Evolutionary conservation across 2,797 vertebrate genomes (phyloP).

Genomic region (Lerista edwardsae): DNA sequence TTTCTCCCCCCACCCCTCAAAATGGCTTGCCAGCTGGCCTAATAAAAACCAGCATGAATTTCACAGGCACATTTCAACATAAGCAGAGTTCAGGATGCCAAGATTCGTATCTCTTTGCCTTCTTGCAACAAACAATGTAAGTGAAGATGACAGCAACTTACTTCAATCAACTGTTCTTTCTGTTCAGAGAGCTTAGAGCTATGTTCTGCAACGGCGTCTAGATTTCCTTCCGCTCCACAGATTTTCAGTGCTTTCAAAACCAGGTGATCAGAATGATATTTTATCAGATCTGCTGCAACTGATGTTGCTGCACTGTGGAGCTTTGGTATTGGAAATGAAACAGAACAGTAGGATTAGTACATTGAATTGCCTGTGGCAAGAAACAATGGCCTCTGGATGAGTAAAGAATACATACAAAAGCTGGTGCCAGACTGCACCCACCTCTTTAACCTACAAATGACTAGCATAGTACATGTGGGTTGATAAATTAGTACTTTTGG

Average conservation of each 20-base stretch:
- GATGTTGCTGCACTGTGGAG: conserved; percentile 89
- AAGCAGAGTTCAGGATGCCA: accelerated
- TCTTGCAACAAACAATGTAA: background rate
- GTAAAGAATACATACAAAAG: background rate
- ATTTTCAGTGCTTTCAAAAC: conserved; percentile 91
- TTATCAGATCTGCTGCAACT: conserved; percentile 88
- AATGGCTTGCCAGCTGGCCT: too few species aligned
- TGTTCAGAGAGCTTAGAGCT: conserved; percentile 93
- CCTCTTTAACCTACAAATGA: background rate
- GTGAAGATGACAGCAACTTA: conserved; percentile 68
- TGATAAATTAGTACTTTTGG: background rate
- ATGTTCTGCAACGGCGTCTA: conserved; percentile 91
- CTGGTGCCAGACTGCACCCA: too few species aligned
- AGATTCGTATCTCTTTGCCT: background rate
- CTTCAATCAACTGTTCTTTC: conserved; percentile 96
- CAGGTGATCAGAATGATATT: conserved; percentile 89
- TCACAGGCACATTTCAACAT: background rate
- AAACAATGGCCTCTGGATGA: background rate
- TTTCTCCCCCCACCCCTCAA: too few species aligned
- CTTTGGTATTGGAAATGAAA: conserved; percentile 71
- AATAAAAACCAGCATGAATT: background rate
- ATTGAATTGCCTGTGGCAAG: too few species aligned
- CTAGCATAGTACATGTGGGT: background rate
- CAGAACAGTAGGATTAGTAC: background rate
- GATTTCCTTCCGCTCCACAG: conserved; percentile 91